Conservation (phyloP, 2,797 vertebrate species). For the Phrynocephalus guinanensis region DNA sequence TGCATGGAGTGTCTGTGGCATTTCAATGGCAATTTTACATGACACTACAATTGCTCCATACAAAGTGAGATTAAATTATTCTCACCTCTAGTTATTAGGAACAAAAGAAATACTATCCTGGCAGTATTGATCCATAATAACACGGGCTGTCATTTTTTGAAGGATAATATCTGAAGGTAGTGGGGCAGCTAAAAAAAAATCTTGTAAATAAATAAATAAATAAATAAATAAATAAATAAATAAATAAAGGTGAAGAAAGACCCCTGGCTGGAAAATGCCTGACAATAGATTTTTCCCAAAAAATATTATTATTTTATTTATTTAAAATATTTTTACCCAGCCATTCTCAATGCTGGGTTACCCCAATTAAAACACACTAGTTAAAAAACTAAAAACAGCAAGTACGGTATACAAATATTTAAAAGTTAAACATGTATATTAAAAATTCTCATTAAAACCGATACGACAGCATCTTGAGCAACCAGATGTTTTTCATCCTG, state of each 20-base stretch:
- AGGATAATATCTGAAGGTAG: no score
- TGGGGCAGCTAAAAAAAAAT: no score
- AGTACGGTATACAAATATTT: no score
- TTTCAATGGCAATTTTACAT: slow-evolving; percentile 36
- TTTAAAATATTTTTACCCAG: no score
- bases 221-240: slow-evolving; percentile 6
- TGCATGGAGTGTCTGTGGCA: slow-evolving; percentile 42
- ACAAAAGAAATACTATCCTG: neutral
- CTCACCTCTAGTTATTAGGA: slow-evolving; percentile 45
- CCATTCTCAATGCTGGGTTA: no score
- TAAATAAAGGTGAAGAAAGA: neutral
- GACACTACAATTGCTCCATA: slow-evolving; percentile 2
- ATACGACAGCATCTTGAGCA: neutral
- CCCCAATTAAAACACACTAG: no score
- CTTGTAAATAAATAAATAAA: no score
- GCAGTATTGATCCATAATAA: slow-evolving; percentile 18
- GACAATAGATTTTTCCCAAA: neutral
- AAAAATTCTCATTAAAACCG: neutral
- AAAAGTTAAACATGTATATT: no score
- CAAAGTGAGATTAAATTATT: slow-evolving; percentile 48
- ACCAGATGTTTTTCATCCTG: neutral
- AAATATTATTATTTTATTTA: no score
- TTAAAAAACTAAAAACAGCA: no score
- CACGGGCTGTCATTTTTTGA: slow-evolving; percentile 15
- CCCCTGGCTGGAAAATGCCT: slow-evolving; percentile 6